phyloP scores from a whole-genome alignment of 2,888 invertebrate genomes.

The Ormyrus pomaceus region DNA sequence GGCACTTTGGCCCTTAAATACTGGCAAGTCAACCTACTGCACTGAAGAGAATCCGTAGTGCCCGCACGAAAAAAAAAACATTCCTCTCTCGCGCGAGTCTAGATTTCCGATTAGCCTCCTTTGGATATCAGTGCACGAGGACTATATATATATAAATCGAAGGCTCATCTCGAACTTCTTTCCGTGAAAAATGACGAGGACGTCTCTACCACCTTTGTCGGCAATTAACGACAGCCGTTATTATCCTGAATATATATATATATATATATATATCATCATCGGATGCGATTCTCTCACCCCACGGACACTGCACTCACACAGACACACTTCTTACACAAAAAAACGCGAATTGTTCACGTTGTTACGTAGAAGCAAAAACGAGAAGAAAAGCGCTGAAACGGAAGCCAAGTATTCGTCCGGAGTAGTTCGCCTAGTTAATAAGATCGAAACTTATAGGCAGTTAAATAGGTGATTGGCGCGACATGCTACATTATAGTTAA shows the following conservation, averaged over 20 bases:
- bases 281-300: constrained; percentile 47
- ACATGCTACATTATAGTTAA: constrained; percentile 22
- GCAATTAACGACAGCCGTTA: constrained; percentile 22
- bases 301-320: constrained; percentile 25
- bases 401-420: constrained; percentile 34
- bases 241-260: constrained; percentile 11
- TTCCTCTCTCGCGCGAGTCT: constrained; percentile 44
- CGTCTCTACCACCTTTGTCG: constrained; percentile 38
- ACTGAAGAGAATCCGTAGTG: constrained; percentile 39
- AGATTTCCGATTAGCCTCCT: constrained; percentile 22
- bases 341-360: constrained; percentile 33
- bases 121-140: constrained; percentile 16
- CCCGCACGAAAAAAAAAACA: background rate
- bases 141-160: background rate
- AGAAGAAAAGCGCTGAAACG: background rate
- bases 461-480: constrained; percentile 20
- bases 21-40: constrained; percentile 39
- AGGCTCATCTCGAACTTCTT: constrained; percentile 52
- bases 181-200: constrained; percentile 21
- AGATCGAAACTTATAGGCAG: constrained; percentile 26
- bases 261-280: constrained; percentile 26
- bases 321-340: constrained; percentile 19
- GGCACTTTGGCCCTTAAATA: constrained; percentile 6
- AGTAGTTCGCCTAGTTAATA: constrained; percentile 20
- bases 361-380: constrained; percentile 17